Conservation (phyloP, 1,140 invertebrate genomes). For the Phortica variegata region DNA sequence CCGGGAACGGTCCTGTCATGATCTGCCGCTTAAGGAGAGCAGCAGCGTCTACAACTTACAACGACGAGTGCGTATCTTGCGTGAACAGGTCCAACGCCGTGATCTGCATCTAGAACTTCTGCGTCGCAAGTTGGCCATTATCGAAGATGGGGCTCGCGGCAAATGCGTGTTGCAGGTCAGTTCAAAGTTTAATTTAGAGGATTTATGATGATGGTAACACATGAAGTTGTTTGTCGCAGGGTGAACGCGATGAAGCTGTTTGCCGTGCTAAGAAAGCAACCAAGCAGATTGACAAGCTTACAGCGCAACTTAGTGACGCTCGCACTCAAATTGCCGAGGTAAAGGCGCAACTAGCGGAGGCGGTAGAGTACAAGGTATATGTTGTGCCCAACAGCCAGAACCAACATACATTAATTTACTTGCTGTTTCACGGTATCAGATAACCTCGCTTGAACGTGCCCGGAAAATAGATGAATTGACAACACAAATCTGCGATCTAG, state of each 20-base stretch:
- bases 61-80: conserved; percentile 73
- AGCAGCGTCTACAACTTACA: conserved; percentile 83
- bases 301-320: conserved; percentile 71
- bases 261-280: conserved; percentile 71
- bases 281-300: conserved; percentile 75
- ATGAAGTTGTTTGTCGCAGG: too few species aligned
- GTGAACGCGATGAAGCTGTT: conserved; percentile 76
- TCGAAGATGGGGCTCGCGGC: conserved; percentile 72
- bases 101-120: conserved; percentile 89
- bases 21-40: conserved; percentile 67
- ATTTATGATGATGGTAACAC: too few species aligned
- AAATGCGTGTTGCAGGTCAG: conserved; percentile 62
- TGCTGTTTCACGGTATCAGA: too few species aligned
- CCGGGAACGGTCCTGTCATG: conserved; percentile 72
- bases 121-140: conserved; percentile 78
- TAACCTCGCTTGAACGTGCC: conserved; percentile 76
- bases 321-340: conserved; percentile 72
- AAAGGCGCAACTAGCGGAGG: conserved; percentile 76
- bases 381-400: too few species aligned
- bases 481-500: conserved; percentile 47
- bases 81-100: conserved; percentile 86
- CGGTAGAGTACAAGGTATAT: conserved; percentile 76
- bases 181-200: too few species aligned
- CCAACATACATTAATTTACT: not conserved
- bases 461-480: conserved; percentile 82